Base-by-base conservation (phyloP, 2,888 invertebrate genomes). In the Drosophila falleni region DNA sequence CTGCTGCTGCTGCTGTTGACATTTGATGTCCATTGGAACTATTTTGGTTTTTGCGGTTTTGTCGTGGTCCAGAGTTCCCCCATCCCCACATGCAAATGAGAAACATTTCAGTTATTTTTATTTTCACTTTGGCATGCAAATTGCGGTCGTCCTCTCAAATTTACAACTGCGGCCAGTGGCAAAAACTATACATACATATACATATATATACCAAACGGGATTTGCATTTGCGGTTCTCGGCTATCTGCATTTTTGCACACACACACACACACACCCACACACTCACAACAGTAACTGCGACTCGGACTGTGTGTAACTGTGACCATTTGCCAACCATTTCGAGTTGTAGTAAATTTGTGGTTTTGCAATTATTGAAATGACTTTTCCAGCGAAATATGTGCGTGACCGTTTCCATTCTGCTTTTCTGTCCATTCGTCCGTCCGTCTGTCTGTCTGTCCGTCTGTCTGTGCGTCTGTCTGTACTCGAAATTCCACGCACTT, bases 21-120 rank as follows among this genome's bases (percentile, higher is more conserved):
- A 92, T 89, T 92, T 92, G 80, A 92, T 91, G 84, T 91, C 91
- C 91, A 92, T 86, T 81, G 92, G 92, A 91, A 92, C 92, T 92
- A 88, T 90, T 88, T 88, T 88, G 87, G 86, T 87, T 86, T 75
- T 87, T 87, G 86, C 72, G 89, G 90, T 76, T 84, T 77, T 87
- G 82, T 87, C 73, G 71, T 71, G 60, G 62, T 37, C 65, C 68
- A 62, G 13, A 44, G 23, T 26, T 70, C 19, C 55, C 55, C 55
- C 37, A 37, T 16, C 29, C 54, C 64, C 68, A 72, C 83, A 87
- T 87, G 88, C 64, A 88, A 87, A 87, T 78, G 87, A 83, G 66
- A 88, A 88, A 83, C 76, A 87, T 88, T 88, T 87, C 74, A 87
- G 87, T 73, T 84, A 87, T 88, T 87, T 88, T 87, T 87, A 81